Percentiles rank a stretch among this genome's conserved stretches.
phyloP scores from a whole-genome alignment of 2,113 vertebrate genomes.

The Hypanus sabinus region DNA sequence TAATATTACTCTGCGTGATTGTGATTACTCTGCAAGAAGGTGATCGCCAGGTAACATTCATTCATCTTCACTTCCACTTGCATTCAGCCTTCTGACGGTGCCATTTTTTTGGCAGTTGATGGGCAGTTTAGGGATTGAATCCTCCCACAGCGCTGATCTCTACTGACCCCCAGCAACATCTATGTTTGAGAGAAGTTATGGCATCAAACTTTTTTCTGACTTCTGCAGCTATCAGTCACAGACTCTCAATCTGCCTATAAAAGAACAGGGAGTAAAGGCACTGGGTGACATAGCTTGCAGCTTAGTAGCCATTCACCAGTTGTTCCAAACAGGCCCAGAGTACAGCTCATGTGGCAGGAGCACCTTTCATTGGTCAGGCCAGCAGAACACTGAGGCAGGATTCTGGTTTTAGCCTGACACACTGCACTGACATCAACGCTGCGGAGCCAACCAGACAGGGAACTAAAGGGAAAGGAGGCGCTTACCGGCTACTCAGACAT shows the following conservation, averaged over 20 bases:
- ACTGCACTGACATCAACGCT: not conserved
- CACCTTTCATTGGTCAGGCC: too few species aligned
- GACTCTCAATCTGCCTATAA: not conserved
- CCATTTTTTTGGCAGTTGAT: not conserved
- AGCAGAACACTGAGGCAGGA: not conserved
- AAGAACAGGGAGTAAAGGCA: not conserved
- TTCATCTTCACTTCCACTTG: not conserved
- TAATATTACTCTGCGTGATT: not conserved
- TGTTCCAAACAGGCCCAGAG: too few species aligned
- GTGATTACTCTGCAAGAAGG: too few species aligned
- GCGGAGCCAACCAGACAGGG: not conserved
- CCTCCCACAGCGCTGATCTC: too few species aligned
- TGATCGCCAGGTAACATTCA: not conserved
- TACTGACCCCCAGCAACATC: too few species aligned
- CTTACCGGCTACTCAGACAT: constrained; percentile 87
- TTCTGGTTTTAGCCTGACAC: not conserved
- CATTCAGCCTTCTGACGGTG: not conserved
- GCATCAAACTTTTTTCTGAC: not conserved
- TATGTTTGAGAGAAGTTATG: not conserved
- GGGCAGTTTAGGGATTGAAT: not conserved
- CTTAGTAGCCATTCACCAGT: not conserved
- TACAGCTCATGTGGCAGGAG: too few species aligned
- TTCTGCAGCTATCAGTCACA: not conserved
- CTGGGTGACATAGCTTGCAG: not conserved
- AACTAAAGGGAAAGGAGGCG: not conserved